Conservation (phyloP, 2,888 invertebrate species). For the Cephus rjabovi region DNA sequence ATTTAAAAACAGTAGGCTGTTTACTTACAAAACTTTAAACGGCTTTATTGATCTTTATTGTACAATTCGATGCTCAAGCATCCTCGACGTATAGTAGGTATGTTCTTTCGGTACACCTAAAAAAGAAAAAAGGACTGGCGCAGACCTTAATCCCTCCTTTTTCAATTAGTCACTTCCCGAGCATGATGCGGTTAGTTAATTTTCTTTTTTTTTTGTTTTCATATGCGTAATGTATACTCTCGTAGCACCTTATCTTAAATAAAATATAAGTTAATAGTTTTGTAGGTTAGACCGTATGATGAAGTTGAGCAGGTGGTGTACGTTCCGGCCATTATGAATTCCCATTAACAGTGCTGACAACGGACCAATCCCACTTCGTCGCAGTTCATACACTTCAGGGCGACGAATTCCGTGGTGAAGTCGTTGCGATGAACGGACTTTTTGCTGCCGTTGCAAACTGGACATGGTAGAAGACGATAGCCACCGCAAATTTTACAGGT, state of each 20-base stretch:
- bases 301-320: conserved; percentile 22
- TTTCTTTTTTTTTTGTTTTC: conserved; percentile 11
- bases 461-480: conserved; percentile 89
- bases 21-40: conserved; percentile 30
- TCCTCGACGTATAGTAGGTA: background rate
- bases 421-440: conserved; percentile 94
- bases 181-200: conserved; percentile 12
- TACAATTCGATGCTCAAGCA: conserved; percentile 31
- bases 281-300: conserved; percentile 6
- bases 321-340: conserved; percentile 12
- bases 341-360: conserved; percentile 82
- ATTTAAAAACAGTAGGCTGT: background rate
- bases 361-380: conserved; percentile 94
- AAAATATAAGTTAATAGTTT: conserved; percentile 29
- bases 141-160: conserved; percentile 8
- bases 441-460: conserved; percentile 95
- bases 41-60: conserved; percentile 44
- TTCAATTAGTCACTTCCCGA: conserved; percentile 21
- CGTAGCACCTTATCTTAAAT: conserved; percentile 49
- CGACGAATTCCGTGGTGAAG: conserved; percentile 93
- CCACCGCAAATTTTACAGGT: conserved; percentile 93
- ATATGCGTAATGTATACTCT: conserved; percentile 29
- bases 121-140: conserved; percentile 16
- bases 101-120: conserved; percentile 9
- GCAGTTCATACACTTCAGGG: conserved; percentile 94